Evolutionary conservation across 1,140 invertebrate species (phyloP).

Genomic region (Chironomus tepperi): DNA sequence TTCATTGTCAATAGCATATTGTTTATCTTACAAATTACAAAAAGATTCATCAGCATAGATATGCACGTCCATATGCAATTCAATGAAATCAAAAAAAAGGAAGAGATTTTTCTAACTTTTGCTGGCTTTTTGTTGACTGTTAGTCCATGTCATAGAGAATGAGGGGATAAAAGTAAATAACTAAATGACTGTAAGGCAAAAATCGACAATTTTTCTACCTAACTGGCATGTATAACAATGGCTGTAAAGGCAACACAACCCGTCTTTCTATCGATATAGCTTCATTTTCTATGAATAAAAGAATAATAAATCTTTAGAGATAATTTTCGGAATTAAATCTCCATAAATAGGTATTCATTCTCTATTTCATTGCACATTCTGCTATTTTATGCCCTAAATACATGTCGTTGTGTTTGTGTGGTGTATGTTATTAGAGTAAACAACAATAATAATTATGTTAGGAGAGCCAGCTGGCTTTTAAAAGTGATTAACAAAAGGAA

Average conservation of each 20-base stretch:
- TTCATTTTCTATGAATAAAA: not conserved
- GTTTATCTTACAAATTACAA: too few species aligned
- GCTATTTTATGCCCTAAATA: not conserved
- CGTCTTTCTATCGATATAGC: not conserved
- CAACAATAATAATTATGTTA: constrained; percentile 7
- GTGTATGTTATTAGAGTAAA: not conserved
- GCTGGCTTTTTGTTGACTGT: not conserved
- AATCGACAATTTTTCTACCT: not conserved
- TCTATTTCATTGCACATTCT: not conserved
- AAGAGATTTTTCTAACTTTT: not conserved
- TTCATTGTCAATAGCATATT: too few species aligned
- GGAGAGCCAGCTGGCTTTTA: constrained; percentile 3
- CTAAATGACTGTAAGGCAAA: constrained; percentile 4
- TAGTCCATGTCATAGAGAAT: not conserved
- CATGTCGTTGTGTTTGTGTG: not conserved
- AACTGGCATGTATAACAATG: not conserved
- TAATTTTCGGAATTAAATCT: constrained; percentile 9
- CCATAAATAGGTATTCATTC: not conserved
- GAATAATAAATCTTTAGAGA: not conserved
- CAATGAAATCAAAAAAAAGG: too few species aligned
- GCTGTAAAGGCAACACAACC: not conserved
- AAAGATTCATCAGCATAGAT: too few species aligned
- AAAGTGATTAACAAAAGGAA: constrained; percentile 2
- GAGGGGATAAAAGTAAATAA: not conserved
- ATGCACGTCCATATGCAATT: too few species aligned